Evolutionary conservation across 2,797 vertebrate species (phyloP).

Genomic region (Rousettus madagascariensis): DNA sequence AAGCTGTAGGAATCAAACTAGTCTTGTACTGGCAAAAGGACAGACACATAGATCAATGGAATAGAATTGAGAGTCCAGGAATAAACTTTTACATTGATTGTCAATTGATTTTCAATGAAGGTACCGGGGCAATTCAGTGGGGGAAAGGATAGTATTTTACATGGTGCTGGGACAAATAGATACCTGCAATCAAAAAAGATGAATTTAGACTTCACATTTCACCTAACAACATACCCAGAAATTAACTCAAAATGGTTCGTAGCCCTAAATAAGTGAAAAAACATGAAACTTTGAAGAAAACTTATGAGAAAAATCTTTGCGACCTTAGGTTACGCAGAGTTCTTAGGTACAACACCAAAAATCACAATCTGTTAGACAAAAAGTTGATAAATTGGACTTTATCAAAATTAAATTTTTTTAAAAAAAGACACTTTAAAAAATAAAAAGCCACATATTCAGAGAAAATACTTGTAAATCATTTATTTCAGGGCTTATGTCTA

Average conservation of each 20-base stretch:
- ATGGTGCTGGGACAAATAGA: background rate
- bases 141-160: background rate
- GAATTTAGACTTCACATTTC: background rate
- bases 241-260: background rate
- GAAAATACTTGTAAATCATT: constrained; percentile 31
- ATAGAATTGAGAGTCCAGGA: background rate
- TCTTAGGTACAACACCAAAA: background rate
- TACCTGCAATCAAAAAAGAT: background rate
- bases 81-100: background rate
- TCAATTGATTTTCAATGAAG: background rate
- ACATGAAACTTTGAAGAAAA: constrained; percentile 4
- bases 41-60: background rate
- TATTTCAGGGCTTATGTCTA: background rate
- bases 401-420: background rate
- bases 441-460: background rate
- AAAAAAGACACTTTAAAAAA: constrained; percentile 22
- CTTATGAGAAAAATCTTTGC: background rate
- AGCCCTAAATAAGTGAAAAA: constrained; percentile 15
- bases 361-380: background rate
- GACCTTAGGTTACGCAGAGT: background rate
- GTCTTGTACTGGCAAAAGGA: background rate
- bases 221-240: background rate
- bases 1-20: background rate
- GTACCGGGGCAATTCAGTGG: background rate
- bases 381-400: background rate